Evolutionary conservation across 2,113 vertebrate genomes (phyloP), one percentile per base, ranked within the genome.

Genomic region (Columbina picui): DNA sequence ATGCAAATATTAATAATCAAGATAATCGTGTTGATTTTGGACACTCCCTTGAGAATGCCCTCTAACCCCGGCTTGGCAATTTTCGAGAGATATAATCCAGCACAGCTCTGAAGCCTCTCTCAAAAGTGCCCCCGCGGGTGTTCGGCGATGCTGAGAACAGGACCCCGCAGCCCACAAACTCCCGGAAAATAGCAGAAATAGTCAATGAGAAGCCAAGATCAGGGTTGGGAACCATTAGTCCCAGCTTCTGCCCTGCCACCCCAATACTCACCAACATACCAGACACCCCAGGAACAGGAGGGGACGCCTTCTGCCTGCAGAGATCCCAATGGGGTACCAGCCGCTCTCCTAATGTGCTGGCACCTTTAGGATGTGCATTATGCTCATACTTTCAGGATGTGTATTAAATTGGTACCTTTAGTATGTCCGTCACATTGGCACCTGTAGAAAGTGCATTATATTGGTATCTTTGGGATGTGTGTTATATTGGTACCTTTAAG

Each of bases 11-110:
- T 79, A 60, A 82, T 84, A 67, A 95, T 80, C 60, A 57, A 94
- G 95, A 96, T 87, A 91, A 92, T 80, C 5, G 1, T 84, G 89
- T 90, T 90, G 94, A 70, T 94, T 96, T 84, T 95, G 93, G 95
- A 92, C 86, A 69, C 67, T 95, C 92, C 67, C 89, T 30, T 5
- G 68, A 89, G 90, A 75, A 52, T 45, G 85, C 25, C 74, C 89
- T 90, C 92, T 93, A 65, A 96, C 93, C 92, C 87, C 81, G 69
- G 63, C 87, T 25, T 85, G 91, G 77, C 86, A 64, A 36, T 3
- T 77, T 74, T 18, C 0, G 6, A 57, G 61, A 59, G 84, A 32
- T 23, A 16, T 1, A 19, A 86, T 56, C 61, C 34, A 49, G 56
- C n/a, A 7, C 26, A 30, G 84, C 83, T 45, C 59, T 22, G 55